Base-by-base conservation (phyloP, 2,113 vertebrate species). In the Vireo altiloquus region DNA sequence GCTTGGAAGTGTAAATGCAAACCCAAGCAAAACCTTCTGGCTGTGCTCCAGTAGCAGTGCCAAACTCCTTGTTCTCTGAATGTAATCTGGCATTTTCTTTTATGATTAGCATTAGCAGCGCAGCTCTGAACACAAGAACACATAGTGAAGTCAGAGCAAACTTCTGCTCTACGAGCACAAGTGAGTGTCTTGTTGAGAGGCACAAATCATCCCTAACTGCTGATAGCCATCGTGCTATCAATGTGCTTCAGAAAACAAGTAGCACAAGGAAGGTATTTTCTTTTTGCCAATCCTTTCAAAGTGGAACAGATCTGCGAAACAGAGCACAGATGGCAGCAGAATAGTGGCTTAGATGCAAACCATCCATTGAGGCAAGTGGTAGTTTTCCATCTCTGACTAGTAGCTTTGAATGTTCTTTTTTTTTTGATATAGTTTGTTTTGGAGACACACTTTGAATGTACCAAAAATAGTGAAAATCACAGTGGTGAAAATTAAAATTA, bases 231-330 rank as follows among this genome's bases (percentile, higher is more conserved):
- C 92, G 70, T 91, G 53, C 71, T 72, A n/a, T 30, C 5, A 65
- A 70, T 47, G 84, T 59, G 42, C 90, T 88, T 75, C 70, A 86
- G 75, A 77, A 86, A 95, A 75, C 75, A 78, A 87, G 47, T 4
- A 83, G 88, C 88, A 93, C 93, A 94, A 90, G 79, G 79, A 90
- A 89, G 49, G 95, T 90, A 74, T 95, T 97, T 95, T 90, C 82
- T 63, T 88, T 60, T 87, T 83, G 82, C 69, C 76, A 92, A 0
- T 59, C 76, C 90, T 90, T 92, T 88, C 60, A 64, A 74, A 94
- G 76, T 75, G 90, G 92, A 92, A 78, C 87, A 75, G 60, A 83
- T 92, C 90, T 47, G 20, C 76, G 44, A 39, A 95, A 68, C 64
- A 78, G 61, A 72, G 94, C 75, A 54, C 93, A 96, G 90, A 92